Evolutionary conservation across 2,113 vertebrate species (phyloP), one percentile per base, ranked within the genome.

Genomic region (Empidonax traillii): DNA sequence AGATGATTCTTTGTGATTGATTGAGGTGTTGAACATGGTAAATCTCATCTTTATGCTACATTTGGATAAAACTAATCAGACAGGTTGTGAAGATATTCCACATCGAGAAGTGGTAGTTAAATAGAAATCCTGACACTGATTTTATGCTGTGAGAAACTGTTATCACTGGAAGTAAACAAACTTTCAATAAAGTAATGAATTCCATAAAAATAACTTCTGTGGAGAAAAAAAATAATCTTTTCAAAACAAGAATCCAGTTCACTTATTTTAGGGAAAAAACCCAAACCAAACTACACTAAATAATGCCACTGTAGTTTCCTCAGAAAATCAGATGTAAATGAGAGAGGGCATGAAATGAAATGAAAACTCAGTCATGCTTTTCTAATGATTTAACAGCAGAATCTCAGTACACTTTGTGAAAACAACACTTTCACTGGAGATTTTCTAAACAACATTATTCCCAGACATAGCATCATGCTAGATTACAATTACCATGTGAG

Each of bases 321-420:
- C 75, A 90, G 53, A 91, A 85, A 87, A 69, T 2, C 28, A 31
- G 56, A 28, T 44, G 39, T 53, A 87, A 91, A 44, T 82, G 73
- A 71, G 58, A 80, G 8, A 69, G 56, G 27, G 62, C 52, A 65
- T 58, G 51, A 92, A 85, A 85, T 56, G 44, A 89, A 87, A 83
- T 41, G 52, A 76, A 65, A 86, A 80, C 22, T 41, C 71, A 62
- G 28, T 75, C 65, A 61, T 74, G 72, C 13, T 94, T 93, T 95
- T 86, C 72, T 86, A 78, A 95, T 75, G 55, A 56, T 85, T 77
- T 95, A 67, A 72, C 33, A 81, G 68, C 47, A 94, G 56, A 85
- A 86, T 81, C 82, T 81, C 61, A 68, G 72, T 16, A 56, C 25
- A 13, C 3, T 91, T 74, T 75, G 17, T 65, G 44, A 84, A 88